Percentiles rank a stretch among this genome's conserved stretches.
phyloP scores from a whole-genome alignment of 2,113 vertebrate genomes.

The Lampris incognitus region DNA sequence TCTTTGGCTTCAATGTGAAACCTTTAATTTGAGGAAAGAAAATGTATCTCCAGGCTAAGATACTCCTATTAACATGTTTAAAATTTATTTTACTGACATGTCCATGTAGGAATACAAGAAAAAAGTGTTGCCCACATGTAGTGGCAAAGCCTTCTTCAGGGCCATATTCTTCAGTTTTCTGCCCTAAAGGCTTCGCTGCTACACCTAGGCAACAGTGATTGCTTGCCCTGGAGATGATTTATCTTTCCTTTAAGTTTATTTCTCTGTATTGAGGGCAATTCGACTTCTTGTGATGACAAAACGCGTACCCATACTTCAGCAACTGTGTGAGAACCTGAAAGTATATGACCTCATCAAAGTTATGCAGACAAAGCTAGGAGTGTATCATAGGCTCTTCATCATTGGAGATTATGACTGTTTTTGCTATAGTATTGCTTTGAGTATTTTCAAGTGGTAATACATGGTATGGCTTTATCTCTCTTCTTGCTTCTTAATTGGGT shows the following conservation, averaged over 20 bases:
- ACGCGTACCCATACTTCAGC: constrained; percentile 16
- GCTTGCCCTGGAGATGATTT: not conserved
- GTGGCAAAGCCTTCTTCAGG: no score
- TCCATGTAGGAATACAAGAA: not conserved
- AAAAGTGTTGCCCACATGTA: no score
- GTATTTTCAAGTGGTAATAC: no score
- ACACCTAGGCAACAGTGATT: not conserved
- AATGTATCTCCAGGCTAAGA: no score
- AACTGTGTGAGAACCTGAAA: constrained; percentile 7
- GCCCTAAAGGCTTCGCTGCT: not conserved
- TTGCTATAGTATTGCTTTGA: no score
- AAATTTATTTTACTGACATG: not conserved
- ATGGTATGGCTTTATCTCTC: no score
- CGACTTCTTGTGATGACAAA: constrained; percentile 9
- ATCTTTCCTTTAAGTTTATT: not conserved
- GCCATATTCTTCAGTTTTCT: no score
- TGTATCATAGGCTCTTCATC: no score
- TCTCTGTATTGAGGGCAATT: constrained; percentile 15
- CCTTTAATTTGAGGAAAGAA: not conserved
- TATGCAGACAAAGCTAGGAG: no score
- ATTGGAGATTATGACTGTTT: no score
- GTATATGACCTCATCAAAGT: not conserved
- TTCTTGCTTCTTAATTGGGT: no score
- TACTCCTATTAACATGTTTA: not conserved
- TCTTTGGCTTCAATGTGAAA: not conserved